These are phyloP conservation scores for Charaxes varanes DNA, from an alignment of 1,140 invertebrate species.

Conservation along the genomic window DNA sequence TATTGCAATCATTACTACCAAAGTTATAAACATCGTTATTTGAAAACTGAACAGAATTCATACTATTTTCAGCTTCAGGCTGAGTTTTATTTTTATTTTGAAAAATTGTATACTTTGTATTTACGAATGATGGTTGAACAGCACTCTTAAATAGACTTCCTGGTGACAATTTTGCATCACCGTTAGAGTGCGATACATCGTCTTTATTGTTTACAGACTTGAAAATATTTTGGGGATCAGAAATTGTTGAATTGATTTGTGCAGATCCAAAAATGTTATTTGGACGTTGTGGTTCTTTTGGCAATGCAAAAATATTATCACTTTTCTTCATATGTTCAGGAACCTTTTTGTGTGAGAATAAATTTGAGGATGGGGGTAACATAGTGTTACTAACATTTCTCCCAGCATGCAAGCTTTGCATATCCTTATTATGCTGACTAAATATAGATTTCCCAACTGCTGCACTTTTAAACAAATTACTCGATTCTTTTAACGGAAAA, in stretches of 20 bases:
- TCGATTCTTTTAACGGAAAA: conserved; percentile 9
- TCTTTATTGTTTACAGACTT: background rate
- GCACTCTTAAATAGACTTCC: conserved; percentile 56
- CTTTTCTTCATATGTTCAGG: conserved; percentile 21
- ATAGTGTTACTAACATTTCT: conserved; percentile 7
- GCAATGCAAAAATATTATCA: conserved; percentile 29
- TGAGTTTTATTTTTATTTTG: conserved; percentile 52
- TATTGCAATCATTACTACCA: conserved; percentile 27
- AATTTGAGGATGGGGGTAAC: conserved; percentile 21
- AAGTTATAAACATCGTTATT: conserved; percentile 45
- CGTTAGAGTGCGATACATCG: conserved; percentile 22
- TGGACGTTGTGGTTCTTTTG: conserved; percentile 15
- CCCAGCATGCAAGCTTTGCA: conserved; percentile 1
- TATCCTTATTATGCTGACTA: conserved; percentile 14
- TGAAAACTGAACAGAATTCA: conserved; percentile 33
- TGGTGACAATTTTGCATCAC: conserved; percentile 36
- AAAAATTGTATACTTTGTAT: conserved; percentile 45
- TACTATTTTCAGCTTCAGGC: conserved; percentile 46
- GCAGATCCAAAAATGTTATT: conserved; percentile 37
- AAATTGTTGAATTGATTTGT: conserved; percentile 21
- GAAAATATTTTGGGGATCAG: conserved; percentile 13
- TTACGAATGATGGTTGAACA: conserved; percentile 25
- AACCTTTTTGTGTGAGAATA: conserved; percentile 27
- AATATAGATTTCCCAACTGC: conserved; percentile 30
- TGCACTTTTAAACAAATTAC: conserved; percentile 27